Conservation (phyloP, 2,113 vertebrate species). For the Misgurnus mizolepis region DNA sequence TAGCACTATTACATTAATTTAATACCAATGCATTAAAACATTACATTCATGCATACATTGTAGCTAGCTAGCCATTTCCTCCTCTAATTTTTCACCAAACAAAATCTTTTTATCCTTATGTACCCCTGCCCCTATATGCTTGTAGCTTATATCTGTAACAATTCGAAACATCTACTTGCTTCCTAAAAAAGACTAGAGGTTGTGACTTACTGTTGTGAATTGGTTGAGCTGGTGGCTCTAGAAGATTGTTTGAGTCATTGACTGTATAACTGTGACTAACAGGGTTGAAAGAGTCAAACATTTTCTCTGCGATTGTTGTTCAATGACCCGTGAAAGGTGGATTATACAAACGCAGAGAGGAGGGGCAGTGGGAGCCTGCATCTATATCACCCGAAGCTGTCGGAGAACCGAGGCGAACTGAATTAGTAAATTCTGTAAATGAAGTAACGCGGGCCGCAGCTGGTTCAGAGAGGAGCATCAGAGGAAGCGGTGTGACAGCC, state of each 20-base stretch:
- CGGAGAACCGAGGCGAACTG: background rate
- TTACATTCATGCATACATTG: background rate
- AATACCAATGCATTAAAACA: background rate
- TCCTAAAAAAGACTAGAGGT: background rate
- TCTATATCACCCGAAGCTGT: background rate
- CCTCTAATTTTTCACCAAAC: background rate
- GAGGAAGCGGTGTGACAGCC: conserved; percentile 20
- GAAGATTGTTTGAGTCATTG: conserved; percentile 37
- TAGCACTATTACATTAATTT: background rate
- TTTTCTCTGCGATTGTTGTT: conserved; percentile 46
- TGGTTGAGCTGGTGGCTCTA: background rate
- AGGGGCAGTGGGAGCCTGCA: background rate
- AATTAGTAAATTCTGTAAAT: conserved; percentile 25
- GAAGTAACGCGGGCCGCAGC: conserved; percentile 18
- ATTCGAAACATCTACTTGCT: background rate
- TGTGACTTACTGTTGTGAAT: background rate
- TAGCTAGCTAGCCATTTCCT: background rate
- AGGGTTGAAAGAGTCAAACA: conserved; percentile 38
- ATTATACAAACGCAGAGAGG: conserved; percentile 15
- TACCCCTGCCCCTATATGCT: background rate
- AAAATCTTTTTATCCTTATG: background rate
- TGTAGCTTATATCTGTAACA: background rate
- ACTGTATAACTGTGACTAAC: conserved; percentile 32
- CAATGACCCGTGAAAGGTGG: conserved; percentile 48
- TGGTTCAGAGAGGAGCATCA: conserved; percentile 2